These are phyloP conservation scores for Octopus sinensis DNA, from an alignment of 1,140 invertebrate species.

Conservation along the genomic window DNA sequence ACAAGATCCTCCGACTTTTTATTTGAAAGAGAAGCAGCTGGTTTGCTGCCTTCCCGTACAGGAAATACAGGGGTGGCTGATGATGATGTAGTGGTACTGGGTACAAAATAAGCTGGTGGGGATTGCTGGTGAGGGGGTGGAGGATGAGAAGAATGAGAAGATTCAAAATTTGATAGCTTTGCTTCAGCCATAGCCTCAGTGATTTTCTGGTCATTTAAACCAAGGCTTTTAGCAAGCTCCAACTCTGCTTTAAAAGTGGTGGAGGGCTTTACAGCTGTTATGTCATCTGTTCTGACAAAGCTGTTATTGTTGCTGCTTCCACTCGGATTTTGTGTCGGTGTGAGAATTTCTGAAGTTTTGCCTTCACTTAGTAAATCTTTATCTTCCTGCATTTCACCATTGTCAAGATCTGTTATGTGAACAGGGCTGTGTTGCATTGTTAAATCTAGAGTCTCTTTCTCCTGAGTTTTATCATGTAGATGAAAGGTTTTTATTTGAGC, in stretches of 20 bases:
- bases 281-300: neutral
- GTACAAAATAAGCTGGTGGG: neutral
- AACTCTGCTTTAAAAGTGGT: neutral
- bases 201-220: conserved; percentile 1
- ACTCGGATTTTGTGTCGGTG: neutral
- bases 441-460: neutral
- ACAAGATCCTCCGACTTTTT: neutral
- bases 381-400: neutral
- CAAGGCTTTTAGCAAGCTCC: neutral
- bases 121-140: neutral
- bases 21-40: neutral
- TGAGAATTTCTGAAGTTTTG: neutral
- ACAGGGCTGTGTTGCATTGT: neutral
- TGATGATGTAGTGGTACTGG: neutral
- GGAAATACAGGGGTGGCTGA: neutral
- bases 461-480: neutral
- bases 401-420: neutral
- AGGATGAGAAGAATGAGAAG: neutral
- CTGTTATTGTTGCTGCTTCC: neutral
- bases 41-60: neutral
- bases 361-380: neutral
- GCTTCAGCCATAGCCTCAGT: neutral
- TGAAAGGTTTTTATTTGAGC: conserved; percentile 17
- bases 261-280: neutral
- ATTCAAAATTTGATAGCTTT: neutral